Percentiles rank a stretch among this genome's conserved stretches.
Evolutionary conservation across 1,140 invertebrate genomes (phyloP).

Genomic region (Elysia chlorotica): DNA sequence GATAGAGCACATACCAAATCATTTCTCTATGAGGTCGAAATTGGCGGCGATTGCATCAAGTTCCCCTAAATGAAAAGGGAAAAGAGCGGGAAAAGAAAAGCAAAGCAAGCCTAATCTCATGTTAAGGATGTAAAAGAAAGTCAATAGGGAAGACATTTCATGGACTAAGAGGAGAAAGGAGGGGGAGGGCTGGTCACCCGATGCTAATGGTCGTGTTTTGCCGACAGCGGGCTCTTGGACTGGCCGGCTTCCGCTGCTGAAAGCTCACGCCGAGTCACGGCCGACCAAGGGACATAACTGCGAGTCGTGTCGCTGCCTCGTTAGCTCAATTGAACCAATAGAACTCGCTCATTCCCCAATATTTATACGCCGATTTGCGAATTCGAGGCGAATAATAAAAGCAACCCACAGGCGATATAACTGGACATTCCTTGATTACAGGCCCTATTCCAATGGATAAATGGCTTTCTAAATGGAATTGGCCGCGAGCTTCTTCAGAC

Average conservation of each 20-base stretch:
- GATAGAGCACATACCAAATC: slow-evolving; percentile 16
- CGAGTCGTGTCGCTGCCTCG: slow-evolving; percentile 33
- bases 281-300: slow-evolving; percentile 5
- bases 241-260: neutral
- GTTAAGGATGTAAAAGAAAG: neutral
- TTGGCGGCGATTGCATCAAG: slow-evolving; percentile 16
- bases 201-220: slow-evolving; percentile 14
- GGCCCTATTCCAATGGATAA: slow-evolving; percentile 18
- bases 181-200: neutral
- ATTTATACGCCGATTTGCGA: slow-evolving; percentile 35
- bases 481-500: neutral
- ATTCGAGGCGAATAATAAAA: slow-evolving; percentile 28
- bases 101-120: neutral
- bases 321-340: slow-evolving; percentile 35
- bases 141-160: neutral
- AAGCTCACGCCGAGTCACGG: neutral
- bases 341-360: slow-evolving; percentile 31
- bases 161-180: no score
- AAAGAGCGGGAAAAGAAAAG: neutral
- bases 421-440: slow-evolving; percentile 23
- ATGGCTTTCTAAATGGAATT: slow-evolving; percentile 21
- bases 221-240: neutral
- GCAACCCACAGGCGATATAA: slow-evolving; percentile 12
- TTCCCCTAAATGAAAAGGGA: neutral
- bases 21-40: slow-evolving; percentile 18